These are phyloP conservation scores for Maccullochella peelii DNA, from an alignment of 2,113 vertebrate genomes.

Conservation along the genomic window DNA sequence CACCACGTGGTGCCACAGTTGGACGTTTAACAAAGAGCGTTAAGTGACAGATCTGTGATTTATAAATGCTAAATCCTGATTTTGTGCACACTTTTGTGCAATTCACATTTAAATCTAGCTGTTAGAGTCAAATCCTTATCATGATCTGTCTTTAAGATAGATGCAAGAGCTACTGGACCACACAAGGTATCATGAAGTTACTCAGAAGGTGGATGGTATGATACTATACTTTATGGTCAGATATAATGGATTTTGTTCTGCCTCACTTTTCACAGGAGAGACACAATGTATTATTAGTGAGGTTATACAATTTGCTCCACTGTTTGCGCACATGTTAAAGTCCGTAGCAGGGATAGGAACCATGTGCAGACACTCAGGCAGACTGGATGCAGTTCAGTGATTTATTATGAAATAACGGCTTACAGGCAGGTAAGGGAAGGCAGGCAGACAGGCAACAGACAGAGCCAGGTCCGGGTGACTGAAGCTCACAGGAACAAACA, in stretches of 20 bases:
- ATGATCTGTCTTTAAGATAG: background rate
- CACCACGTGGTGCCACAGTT: background rate
- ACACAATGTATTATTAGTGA: background rate
- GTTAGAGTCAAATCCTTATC: background rate
- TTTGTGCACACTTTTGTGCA: background rate
- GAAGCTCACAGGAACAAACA: too few species aligned
- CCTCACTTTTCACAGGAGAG: background rate
- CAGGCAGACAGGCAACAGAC: too few species aligned
- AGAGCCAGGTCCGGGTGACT: too few species aligned
- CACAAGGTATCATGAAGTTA: too few species aligned
- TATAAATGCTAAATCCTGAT: background rate
- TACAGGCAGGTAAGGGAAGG: too few species aligned
- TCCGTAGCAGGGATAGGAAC: too few species aligned
- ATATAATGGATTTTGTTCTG: background rate
- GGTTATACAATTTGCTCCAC: background rate
- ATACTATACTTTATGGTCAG: background rate
- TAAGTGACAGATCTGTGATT: background rate
- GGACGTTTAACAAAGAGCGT: background rate
- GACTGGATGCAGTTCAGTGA: too few species aligned
- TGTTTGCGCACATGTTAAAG: background rate
- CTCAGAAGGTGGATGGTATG: background rate
- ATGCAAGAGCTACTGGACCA: too few species aligned
- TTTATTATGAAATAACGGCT: too few species aligned
- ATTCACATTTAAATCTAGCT: background rate
- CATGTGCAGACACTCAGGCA: too few species aligned